A percentile compares a stretch with the other conserved stretches of the same genome.
phyloP scores from a whole-genome alignment of 2,797 vertebrate genomes.

The Parauchenoglanis ngamensis region DNA sequence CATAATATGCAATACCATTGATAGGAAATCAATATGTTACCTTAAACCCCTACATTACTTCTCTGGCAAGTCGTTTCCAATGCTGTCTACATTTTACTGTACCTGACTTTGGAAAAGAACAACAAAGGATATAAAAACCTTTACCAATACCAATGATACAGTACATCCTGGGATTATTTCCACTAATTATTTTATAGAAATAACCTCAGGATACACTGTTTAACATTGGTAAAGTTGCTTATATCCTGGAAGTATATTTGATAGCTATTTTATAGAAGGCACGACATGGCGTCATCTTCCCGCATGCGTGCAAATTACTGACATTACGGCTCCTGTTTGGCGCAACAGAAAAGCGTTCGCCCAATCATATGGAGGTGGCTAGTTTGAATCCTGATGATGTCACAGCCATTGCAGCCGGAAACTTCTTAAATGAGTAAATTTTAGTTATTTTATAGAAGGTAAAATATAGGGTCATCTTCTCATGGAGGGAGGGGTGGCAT shows the following conservation, averaged over 20 bases:
- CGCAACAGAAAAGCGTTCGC: too few relatives aligned
- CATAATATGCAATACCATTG: neutral
- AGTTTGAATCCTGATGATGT: too few relatives aligned
- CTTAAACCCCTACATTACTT: neutral
- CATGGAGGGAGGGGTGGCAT: too few relatives aligned
- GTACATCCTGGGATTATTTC: neutral
- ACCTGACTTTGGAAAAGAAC: neutral
- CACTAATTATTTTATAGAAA: neutral
- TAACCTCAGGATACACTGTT: too few relatives aligned
- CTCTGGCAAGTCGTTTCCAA: neutral
- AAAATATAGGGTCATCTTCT: too few relatives aligned
- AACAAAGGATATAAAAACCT: neutral
- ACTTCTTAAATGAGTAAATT: too few relatives aligned
- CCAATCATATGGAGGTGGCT: too few relatives aligned
- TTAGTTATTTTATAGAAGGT: too few relatives aligned
- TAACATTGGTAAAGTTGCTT: too few relatives aligned
- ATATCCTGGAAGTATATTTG: too few relatives aligned
- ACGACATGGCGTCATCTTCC: neutral
- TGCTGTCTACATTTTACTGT: neutral
- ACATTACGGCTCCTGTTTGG: neutral
- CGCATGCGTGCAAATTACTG: neutral
- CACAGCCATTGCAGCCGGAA: too few relatives aligned
- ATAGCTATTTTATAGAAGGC: neutral
- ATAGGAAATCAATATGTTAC: neutral
- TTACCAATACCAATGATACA: neutral